Base-by-base conservation (phyloP, 2,888 invertebrate genomes). In the Prosopocoilus inquinatus region DNA sequence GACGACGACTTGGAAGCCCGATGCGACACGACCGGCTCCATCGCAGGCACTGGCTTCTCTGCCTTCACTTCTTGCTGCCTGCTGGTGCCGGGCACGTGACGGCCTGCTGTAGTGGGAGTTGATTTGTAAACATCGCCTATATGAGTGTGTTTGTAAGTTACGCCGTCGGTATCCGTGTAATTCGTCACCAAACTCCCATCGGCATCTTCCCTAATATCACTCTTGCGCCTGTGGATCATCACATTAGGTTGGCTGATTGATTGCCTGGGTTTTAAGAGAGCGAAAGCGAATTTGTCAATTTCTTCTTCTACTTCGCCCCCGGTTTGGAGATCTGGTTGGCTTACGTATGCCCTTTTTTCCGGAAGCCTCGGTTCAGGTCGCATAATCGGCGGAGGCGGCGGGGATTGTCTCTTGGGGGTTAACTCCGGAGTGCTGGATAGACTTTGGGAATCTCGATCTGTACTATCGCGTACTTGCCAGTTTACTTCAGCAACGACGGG, bases 401-500 rank as follows among this genome's bases (percentile, higher is more conserved):
- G 20, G 7, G 20, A 5, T 28, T 3, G 5, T 9, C 8, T 59
- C 15, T 58, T 59, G 34, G 63, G 66, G 50, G 60, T 62, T 28
- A 70, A 58, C 46, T 73, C 74, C 7, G 75, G 74, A n/a, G 71
- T 71, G 53, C 73, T 72, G 4, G 69, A 69, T 20, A 75, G 58
- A 47, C 74, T 74, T 57, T 72, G 73, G 3, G 74, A 72, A 54
- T 73, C 73, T 13, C 72, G 62, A 48, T 76, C 74, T 1, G 68
- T 70, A 5, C 58, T 58, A 15, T 39, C 35, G 48, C 53, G 56
- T 28, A 63, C 64, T 55, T 89, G 87, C 89, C 90, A 91, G 71
- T 87, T 87, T 58, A 90, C 88, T 76, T 90, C 89, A 46, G 88
- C 86, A 9, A 91, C 89, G 49, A 90, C 85, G 2, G 90, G 90